phyloP scores from a whole-genome alignment of 2,797 vertebrate genomes.

The Characodon lateralis region DNA sequence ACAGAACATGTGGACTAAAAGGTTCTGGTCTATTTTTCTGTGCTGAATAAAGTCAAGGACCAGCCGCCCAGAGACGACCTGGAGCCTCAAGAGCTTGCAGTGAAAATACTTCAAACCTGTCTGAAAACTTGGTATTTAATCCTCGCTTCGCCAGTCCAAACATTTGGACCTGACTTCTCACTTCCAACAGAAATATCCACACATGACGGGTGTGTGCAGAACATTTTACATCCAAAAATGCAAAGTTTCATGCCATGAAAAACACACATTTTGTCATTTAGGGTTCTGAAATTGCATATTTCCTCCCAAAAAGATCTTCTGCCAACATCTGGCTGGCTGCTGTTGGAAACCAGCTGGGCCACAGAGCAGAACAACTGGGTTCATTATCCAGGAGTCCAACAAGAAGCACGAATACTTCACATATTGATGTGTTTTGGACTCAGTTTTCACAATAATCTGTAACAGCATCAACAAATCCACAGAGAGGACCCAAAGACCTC shows the following conservation, averaged over 20 bases:
- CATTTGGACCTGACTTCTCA: background rate
- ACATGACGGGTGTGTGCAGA: background rate
- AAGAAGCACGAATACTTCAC: background rate
- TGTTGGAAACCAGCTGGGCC: conserved; percentile 4
- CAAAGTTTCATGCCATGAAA: background rate
- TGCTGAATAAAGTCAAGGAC: background rate
- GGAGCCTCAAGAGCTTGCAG: background rate
- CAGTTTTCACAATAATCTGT: background rate
- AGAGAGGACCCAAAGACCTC: background rate
- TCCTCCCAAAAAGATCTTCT: conserved; percentile 1
- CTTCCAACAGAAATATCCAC: background rate
- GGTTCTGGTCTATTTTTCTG: background rate
- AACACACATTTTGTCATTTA: conserved; percentile 2
- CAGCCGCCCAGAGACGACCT: background rate
- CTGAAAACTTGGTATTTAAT: background rate
- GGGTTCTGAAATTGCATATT: background rate
- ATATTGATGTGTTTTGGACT: background rate
- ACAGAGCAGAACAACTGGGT: background rate
- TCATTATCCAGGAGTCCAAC: background rate
- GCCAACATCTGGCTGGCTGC: conserved; percentile 28
- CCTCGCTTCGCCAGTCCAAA: background rate
- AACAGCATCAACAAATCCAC: background rate
- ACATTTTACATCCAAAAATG: background rate
- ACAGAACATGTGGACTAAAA: background rate
- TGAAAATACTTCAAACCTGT: background rate